Evolutionary conservation across 2,113 vertebrate species (phyloP), one percentile per base, ranked within the genome.

Genomic region (Puma concolor): DNA sequence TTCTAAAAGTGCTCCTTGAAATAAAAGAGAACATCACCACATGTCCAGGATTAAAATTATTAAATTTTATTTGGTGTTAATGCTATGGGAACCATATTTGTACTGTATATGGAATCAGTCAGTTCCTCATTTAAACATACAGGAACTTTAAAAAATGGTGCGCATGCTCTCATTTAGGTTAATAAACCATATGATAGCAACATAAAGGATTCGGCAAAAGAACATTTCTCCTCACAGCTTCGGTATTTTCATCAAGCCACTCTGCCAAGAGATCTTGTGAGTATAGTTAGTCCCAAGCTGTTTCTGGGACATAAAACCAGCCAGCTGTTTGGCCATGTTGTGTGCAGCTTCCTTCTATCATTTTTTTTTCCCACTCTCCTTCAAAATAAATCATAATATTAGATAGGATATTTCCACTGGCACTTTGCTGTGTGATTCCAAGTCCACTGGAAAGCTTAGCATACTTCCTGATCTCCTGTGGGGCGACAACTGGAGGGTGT

Each of bases 201-300:
- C 87, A 96, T 85, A 88, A 96, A 96, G 52, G 48, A 96, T 96
- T 96, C 93, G 87, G 71, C 95, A 97, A 93, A 97, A 95, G 92
- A 97, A 92, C 90, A 88, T 88, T 96, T 96, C 97, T 97, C 91
- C 88, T 98, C 98, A 97, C 93, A 98, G 95, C 97, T 99, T 98
- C 96, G 91, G 94, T 98, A 98, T 98, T 98, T 98, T 95, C 96
- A 98, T 84, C 88, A 74, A 82, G 74, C 83, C 84, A 54, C 52
- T 97, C 89, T 97, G 98, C 97, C 98, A 99, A 98, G 97, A 96
- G 94, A 97, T 96, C 88, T 96, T 97, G 94, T 90, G 90, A 98
- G 82, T 71, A 63, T 77, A 98, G 91, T 97, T 97, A 97, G 67
- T 98, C 87, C 97, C 98, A 98, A 98, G 95, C 87, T 98, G 97